phyloP scores from a whole-genome alignment of 2,797 vertebrate genomes.

The Catharus ustulatus region DNA sequence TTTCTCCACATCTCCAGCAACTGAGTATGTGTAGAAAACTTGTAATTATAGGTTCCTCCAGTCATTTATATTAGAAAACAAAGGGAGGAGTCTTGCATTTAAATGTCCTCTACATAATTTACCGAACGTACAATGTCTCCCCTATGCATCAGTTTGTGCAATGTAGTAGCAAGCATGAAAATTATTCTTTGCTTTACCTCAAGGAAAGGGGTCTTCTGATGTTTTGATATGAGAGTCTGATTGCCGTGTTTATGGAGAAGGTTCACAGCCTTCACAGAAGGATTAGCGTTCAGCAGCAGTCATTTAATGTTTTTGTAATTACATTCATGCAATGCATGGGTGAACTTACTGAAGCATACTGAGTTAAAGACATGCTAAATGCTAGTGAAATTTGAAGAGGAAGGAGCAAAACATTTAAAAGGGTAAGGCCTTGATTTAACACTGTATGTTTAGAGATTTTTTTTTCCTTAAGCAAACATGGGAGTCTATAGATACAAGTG shows the following conservation, averaged over 20 bases:
- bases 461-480: background rate
- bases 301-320: background rate
- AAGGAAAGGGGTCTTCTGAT: background rate
- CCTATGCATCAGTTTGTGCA: background rate
- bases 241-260: background rate
- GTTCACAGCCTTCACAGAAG: background rate
- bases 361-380: background rate
- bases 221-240: background rate
- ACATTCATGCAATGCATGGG: background rate
- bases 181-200: background rate
- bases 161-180: background rate
- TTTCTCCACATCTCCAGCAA: background rate
- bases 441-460: background rate
- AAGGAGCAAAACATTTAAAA: background rate
- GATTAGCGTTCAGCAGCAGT: background rate
- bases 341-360: background rate
- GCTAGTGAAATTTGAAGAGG: background rate
- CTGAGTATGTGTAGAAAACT: background rate
- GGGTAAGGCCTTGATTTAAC: background rate
- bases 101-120: background rate
- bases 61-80: background rate
- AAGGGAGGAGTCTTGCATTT: background rate
- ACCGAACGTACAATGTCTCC: background rate
- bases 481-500: background rate
- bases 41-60: background rate